Evolutionary conservation across 2,797 vertebrate species (phyloP).

Genomic region (Propithecus perrieri): DNA sequence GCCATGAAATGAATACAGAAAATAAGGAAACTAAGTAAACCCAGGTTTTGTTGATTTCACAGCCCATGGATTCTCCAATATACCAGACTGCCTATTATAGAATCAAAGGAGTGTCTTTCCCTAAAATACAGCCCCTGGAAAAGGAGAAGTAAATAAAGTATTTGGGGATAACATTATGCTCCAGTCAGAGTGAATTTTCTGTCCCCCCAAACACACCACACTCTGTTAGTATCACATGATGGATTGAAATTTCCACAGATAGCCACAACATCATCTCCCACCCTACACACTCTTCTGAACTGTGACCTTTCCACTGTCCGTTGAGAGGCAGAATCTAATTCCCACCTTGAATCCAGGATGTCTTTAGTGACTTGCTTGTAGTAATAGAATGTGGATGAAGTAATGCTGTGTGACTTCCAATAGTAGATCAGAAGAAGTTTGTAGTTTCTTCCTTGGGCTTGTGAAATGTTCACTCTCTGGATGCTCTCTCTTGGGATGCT

Average conservation of each 20-base stretch:
- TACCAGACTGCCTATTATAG: background rate
- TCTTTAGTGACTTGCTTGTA: background rate
- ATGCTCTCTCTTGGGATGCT: background rate
- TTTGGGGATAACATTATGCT: background rate
- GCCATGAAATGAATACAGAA: constrained; percentile 8
- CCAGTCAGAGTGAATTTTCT: background rate
- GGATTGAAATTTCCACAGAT: background rate
- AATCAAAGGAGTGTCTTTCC: background rate
- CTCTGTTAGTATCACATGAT: background rate
- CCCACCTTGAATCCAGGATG: background rate
- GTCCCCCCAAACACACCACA: background rate
- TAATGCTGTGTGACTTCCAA: background rate
- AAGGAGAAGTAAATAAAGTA: background rate
- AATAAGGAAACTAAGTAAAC: constrained; percentile 25
- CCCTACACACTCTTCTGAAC: background rate
- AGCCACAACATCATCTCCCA: background rate
- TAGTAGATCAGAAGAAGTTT: background rate
- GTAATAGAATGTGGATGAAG: background rate
- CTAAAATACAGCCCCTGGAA: background rate
- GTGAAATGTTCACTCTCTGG: background rate
- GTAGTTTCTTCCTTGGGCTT: background rate
- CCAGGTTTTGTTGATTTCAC: background rate
- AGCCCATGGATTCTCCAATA: background rate
- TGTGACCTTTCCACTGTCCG: background rate
- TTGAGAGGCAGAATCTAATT: background rate